Base-by-base conservation (phyloP, 2,888 invertebrate genomes). In the Acrobasis suavella region DNA sequence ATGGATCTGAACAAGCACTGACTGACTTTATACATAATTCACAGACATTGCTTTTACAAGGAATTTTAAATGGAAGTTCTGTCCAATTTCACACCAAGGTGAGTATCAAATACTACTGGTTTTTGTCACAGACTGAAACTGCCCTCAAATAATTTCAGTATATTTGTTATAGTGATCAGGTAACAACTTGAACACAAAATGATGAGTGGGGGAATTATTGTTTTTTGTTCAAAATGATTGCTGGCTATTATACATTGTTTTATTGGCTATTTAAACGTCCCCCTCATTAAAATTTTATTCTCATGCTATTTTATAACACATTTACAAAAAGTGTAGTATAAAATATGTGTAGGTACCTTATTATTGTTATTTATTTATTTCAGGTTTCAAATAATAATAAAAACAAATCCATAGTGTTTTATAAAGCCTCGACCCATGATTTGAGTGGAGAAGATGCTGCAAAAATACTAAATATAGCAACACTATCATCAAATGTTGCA, bases 381-480 rank as follows among this genome's bases (percentile, higher is more conserved):
- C 75, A 91, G 89, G 80, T 89, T 60, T 79, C 85, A 68, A 72
- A 74, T 64, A 72, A 75, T 54, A 76, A 76, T 56, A 76, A 76
- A 65, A 76, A 76, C 1, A 88, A 85, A 68, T 87, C 85, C n/a
- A 78, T 93, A 54, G 76, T 92, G 70, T 92, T 92, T 70, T 92
- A 89, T 68, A 93, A 93, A 74, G 84, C 78, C 50, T 70, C 75
- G 60, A 72, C 83, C 5, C 72, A 79, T 67, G 80, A 80, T 51
- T 70, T 90, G 39, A 76, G 75, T 38, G 65, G 72, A 60, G 78
- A 81, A 32, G 82, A 88, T 73, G 73, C 79, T 59, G 62, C 83
- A 6, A 81, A 81, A 37, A 74, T 82, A 70, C 73, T 93, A 14
- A 89, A 91, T 67, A 82, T 92, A 51, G 72, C 90, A 16, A 89